These are phyloP conservation scores for Littorina saxatilis DNA, from an alignment of 1,140 invertebrate genomes.

Conservation along the genomic window DNA sequence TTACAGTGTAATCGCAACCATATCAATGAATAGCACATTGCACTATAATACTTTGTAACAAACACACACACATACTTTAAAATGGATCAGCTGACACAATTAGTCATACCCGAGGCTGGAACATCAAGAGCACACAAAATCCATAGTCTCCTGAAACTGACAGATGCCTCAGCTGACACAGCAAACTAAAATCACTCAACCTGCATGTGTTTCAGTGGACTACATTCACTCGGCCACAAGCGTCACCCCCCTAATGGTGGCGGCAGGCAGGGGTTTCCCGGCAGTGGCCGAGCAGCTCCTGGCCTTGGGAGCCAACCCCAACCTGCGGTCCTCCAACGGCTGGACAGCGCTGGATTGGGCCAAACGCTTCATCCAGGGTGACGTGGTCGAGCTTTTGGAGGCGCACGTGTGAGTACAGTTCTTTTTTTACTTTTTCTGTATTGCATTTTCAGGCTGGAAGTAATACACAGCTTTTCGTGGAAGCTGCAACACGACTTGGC, in stretches of 20 bases:
- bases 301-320: slow-evolving; percentile 83
- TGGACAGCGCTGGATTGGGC: slow-evolving; percentile 87
- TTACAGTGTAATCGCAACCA: too few relatives aligned
- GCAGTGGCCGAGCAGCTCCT: slow-evolving; percentile 83
- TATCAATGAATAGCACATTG: too few relatives aligned
- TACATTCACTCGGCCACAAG: slow-evolving; percentile 82
- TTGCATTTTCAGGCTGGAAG: too few relatives aligned
- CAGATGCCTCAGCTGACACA: too few relatives aligned
- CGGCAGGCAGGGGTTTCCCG: slow-evolving; percentile 82
- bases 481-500: too few relatives aligned
- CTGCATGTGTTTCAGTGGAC: slow-evolving; percentile 68
- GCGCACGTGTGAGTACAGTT: slow-evolving; percentile 67
- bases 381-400: slow-evolving; percentile 78
- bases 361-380: slow-evolving; percentile 79
- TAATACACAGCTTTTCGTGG: background rate
- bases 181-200: too few relatives aligned
- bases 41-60: too few relatives aligned
- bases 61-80: too few relatives aligned
- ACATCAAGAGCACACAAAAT: too few relatives aligned
- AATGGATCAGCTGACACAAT: too few relatives aligned
- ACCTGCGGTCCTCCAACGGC: slow-evolving; percentile 81
- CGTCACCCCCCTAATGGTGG: slow-evolving; percentile 86
- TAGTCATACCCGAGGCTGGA: too few relatives aligned
- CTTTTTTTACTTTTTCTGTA: background rate
- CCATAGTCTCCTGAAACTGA: too few relatives aligned